A percentile compares a stretch with the other conserved stretches of the same genome.
These are phyloP conservation scores for Magallana ariakensis DNA, from an alignment of 1,140 invertebrate genomes.

Conservation along the genomic window DNA sequence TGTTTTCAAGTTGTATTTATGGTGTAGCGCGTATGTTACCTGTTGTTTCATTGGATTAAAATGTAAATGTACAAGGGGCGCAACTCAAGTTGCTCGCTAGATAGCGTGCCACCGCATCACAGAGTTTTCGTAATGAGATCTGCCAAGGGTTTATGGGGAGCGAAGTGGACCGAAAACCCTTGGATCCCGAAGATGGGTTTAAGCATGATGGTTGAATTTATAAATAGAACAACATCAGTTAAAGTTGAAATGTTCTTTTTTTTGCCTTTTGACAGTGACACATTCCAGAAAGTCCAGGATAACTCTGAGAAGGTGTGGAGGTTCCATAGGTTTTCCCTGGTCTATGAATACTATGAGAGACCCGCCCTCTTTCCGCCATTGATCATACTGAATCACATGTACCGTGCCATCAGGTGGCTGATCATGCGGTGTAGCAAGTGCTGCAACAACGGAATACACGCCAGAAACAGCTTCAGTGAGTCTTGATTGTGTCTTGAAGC, in stretches of 20 bases:
- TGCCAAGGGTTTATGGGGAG: no score
- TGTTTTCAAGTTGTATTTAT: no score
- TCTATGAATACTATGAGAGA: conserved; percentile 79
- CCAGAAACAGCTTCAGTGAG: conserved; percentile 75
- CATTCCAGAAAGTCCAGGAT: conserved; percentile 77
- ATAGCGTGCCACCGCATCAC: no score
- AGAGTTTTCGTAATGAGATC: no score
- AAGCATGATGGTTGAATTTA: no score
- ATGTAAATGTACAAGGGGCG: no score
- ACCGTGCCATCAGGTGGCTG: conserved; percentile 59
- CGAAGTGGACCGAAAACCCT: no score
- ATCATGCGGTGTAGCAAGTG: conserved; percentile 25
- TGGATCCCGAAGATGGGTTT: no score
- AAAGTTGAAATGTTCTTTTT: neutral
- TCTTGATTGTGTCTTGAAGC: conserved; percentile 16
- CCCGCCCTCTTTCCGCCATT: conserved; percentile 79
- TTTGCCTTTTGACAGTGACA: conserved; percentile 75
- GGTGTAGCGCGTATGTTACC: no score
- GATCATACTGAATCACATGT: conserved; percentile 77
- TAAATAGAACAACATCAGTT: no score
- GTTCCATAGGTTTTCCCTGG: conserved; percentile 79
- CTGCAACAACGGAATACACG: conserved; percentile 40
- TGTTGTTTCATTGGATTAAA: no score
- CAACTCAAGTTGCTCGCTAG: no score
- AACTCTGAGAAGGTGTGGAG: conserved; percentile 78